Base-by-base conservation (phyloP, 2,113 vertebrate species). In the Laterallus jamaicensis region DNA sequence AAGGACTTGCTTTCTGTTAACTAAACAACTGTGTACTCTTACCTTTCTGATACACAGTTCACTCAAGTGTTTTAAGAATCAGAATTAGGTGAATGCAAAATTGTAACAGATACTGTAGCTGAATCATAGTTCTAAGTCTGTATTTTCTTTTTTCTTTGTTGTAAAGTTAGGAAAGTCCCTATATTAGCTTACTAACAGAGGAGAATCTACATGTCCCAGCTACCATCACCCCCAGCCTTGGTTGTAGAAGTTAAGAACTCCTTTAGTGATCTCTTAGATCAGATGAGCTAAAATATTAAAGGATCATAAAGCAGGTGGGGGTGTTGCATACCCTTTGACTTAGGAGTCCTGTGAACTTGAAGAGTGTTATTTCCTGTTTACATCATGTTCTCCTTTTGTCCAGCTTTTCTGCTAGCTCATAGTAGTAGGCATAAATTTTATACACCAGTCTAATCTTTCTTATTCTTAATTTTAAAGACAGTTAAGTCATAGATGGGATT, bases 141-240 rank as follows among this genome's bases (percentile, higher is more conserved):
- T 16, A 21, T 25, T 42, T 49, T 12, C 7, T 55, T 40, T 55
- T 16, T 3, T 20, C 7, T 59, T 80, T 49, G 5, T 9, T 87
- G 15, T 12, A 35, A 22, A 31, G 24, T 80, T 10, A 35, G 63
- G 39, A 58, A 92, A 60, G 16, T 74, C 6, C 5, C 11, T 56
- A 70, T 62, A 39, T 39, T 56, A 35, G 42, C 9, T 82, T 90
- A 37, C 15, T 92, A 40, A 56, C 11, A 35, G 25, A 70, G 28
- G 28, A 50, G 31, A 59, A 68, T 66, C 16, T 32, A 6, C 6
- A 3, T 42, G 9, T 58, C 14, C 16, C 29, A 11, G 20, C 3
- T n/a, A 7, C 26, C 24, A 54, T 2, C 11, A 15, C 2, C 1
- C 1, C 13, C 9, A 14, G 20, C 17, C 17, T 2, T 2, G 10